Base-by-base conservation (phyloP, 1,140 invertebrate genomes). In the Sycobia sp. region DNA sequence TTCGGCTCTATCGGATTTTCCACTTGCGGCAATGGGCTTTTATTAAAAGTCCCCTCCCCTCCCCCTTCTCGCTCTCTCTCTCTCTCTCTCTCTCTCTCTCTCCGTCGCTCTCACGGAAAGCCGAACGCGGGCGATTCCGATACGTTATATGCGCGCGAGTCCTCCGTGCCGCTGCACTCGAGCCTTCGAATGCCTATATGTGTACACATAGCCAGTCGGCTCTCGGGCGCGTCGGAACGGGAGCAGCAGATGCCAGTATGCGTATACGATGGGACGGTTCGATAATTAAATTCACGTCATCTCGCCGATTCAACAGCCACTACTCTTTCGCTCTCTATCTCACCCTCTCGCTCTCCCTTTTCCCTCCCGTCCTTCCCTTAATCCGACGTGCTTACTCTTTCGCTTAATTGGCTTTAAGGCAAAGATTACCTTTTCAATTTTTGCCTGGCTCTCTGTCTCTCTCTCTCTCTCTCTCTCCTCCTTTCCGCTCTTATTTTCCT, bases 1-100 rank as follows among this genome's bases (percentile, higher is more conserved):
- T 77, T 76, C 69, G 63, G 1, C 66, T 72, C 68, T 76, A 71
- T 77, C 73, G 73, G 75, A 78, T 78, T 80, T 77, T 73, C 72
- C 74, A 74, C 72, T 76, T 73, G 73, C 61, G 71, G 69, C 69
- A 63, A 66, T 71, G 62, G 67, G n/a, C 70, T 74, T 72, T 74
- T 71, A 78, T 75, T 76, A 75, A 77, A 77, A 75, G 72, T 74
- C 74, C 59, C 67, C 62, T 66, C 44, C n/a, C n/a, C n/a, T n/a
- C n/a, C n/a, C n/a, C n/a, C n/a, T n/a, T n/a, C n/a, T n/a, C n/a
- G n/a, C n/a, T n/a, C n/a, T n/a, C n/a, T n/a, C n/a, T n/a, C n/a
- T n/a, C n/a, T n/a, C n/a, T n/a, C n/a, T n/a, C n/a, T n/a, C n/a
- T n/a, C n/a, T n/a, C n/a, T n/a, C n/a, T n/a, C n/a, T n/a, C n/a